Base-by-base conservation (phyloP, 2,888 invertebrate species). In the Linnaemya vulpina region DNA sequence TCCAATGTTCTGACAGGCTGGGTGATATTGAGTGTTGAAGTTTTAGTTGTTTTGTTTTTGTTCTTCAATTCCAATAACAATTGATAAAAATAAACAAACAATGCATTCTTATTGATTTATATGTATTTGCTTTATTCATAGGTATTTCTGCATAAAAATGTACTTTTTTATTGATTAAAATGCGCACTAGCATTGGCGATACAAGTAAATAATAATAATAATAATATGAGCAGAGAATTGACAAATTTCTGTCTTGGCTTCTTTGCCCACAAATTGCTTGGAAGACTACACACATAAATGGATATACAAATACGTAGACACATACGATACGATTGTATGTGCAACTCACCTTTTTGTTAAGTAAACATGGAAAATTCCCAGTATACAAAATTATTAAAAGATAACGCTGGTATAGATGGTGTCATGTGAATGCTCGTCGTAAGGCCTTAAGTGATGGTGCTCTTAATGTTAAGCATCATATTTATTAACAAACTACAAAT, bases 151-250 rank as follows among this genome's bases (percentile, higher is more conserved):
- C 53, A 70, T 63, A 43, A 55, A 53, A 53, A 71, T 63, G 15
- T 35, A 46, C 8, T 22, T 60, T 79, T 65, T 25, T 73, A 74
- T 81, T 75, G 60, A 75, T 75, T 65, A 40, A 75, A 75, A 55
- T 75, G 75, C 75, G 75, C 70, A 75, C 70, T 55, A 55, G 55
- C 53, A 70, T 55, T 38, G 11, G 58, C 20, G 55, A 49, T 22
- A 38, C 20, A 49, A 55, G 55, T 15, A 55, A 38, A 70, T 4
- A 71, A 67, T 35, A 38, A 77, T 55, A 46, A 40, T 10, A 38
- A 70, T 3, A 70, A 65, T 30, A 35, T 67, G 55, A 35, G n/a
- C 38, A 51, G 30, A 81, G 68, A 53, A 75, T 60, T 75, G 62
- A 53, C 68, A 75, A 62, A 73, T 46, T 22, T 58, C 67, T 35